These are phyloP conservation scores for Trichomalopsis sarcophagae DNA, from an alignment of 1,140 invertebrate genomes.

Conservation along the genomic window DNA sequence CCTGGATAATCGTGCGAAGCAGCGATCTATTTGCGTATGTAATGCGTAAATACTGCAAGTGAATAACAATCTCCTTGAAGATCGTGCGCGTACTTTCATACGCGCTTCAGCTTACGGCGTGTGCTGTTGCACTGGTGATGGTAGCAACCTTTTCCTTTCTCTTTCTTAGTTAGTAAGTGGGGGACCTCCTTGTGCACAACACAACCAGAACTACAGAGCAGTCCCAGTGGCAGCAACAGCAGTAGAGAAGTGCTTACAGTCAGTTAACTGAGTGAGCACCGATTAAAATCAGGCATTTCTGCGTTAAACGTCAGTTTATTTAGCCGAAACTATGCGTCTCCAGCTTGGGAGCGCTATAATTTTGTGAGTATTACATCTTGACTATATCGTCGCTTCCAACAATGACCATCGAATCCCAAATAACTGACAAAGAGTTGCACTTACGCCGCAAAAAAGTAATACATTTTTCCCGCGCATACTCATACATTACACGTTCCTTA, in stretches of 20 bases:
- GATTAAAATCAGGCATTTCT: neutral
- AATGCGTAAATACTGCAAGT: neutral
- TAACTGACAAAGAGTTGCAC: too few species aligned
- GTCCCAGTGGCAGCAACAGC: neutral
- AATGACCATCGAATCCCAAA: too few species aligned
- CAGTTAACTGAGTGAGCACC: neutral
- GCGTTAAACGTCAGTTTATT: neutral
- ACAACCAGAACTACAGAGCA: neutral
- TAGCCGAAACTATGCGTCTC: conserved; percentile 5
- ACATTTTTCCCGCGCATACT: too few species aligned
- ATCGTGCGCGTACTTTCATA: neutral
- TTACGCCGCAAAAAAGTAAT: too few species aligned
- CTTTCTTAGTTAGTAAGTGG: conserved; percentile 30
- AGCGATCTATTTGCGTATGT: neutral
- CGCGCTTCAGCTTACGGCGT: neutral
- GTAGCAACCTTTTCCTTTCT: conserved; percentile 39
- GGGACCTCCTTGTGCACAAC: neutral
- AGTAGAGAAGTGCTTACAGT: neutral
- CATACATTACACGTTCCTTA: too few species aligned
- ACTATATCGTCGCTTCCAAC: too few species aligned
- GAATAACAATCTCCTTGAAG: conserved; percentile 15
- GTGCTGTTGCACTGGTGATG: too few species aligned
- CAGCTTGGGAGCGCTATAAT: conserved; percentile 9
- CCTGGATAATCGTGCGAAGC: too few species aligned
- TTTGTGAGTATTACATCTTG: conserved; percentile 11